Evolutionary conservation across 2,888 invertebrate species (phyloP).

Genomic region (Epistrophe eligans): DNA sequence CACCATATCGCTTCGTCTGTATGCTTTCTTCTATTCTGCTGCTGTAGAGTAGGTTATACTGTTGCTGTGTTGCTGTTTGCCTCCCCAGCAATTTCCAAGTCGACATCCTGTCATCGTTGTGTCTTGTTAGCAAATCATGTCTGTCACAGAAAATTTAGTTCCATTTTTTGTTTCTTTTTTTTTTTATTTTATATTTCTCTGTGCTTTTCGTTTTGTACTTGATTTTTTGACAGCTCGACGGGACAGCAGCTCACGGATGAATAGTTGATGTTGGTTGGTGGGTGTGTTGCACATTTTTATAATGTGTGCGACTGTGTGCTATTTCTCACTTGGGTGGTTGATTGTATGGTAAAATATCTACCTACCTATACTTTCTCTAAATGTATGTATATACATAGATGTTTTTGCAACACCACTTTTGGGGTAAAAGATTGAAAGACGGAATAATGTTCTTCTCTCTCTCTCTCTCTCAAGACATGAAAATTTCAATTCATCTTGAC

Average conservation of each 20-base stretch:
- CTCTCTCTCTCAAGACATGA: conserved; percentile 70
- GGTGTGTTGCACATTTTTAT: conserved; percentile 62
- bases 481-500: conserved; percentile 78
- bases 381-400: not conserved
- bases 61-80: conserved; percentile 61
- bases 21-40: conserved; percentile 1
- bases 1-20: conserved; percentile 29
- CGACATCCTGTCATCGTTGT: conserved; percentile 76
- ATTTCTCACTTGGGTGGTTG: conserved; percentile 51
- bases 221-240: conserved; percentile 72
- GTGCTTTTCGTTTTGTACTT: conserved; percentile 72
- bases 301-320: conserved; percentile 41
- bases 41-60: not conserved
- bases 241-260: conserved; percentile 47
- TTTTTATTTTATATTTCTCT: conserved; percentile 34
- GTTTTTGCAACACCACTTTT: conserved; percentile 65
- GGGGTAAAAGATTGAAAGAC: conserved; percentile 71
- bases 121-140: conserved; percentile 77
- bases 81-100: conserved; percentile 75
- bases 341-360: not conserved
- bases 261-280: conserved; percentile 38
- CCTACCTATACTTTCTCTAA: conserved; percentile 4
- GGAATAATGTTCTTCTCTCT: conserved; percentile 67
- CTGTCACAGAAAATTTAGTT: conserved; percentile 76
- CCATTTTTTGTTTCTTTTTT: conserved; percentile 67